Percentiles rank a stretch among this genome's conserved stretches.
Evolutionary conservation across 2,113 vertebrate species (phyloP).

Genomic region (Pitta sordida): DNA sequence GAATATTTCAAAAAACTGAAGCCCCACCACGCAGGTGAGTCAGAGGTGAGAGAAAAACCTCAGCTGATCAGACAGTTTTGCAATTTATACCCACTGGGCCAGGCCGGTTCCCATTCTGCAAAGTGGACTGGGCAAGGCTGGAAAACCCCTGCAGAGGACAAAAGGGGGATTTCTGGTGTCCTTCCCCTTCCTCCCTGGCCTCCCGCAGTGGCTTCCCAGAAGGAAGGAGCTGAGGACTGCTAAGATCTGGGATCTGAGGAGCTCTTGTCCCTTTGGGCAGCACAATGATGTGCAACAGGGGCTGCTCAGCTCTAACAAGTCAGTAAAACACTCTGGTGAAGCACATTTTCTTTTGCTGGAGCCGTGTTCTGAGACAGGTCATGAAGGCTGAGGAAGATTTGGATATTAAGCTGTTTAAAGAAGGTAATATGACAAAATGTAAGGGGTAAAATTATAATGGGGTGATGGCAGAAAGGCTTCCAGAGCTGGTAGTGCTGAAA

Average conservation of each 20-base stretch:
- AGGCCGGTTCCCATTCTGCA: neutral
- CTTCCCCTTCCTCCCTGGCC: neutral
- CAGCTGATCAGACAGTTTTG: neutral
- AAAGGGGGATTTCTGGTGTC: neutral
- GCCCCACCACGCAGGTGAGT: neutral
- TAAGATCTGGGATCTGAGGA: neutral
- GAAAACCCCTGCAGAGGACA: neutral
- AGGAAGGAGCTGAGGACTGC: neutral
- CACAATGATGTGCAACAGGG: neutral
- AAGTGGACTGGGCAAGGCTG: neutral
- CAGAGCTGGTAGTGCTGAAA: neutral
- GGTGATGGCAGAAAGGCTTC: neutral
- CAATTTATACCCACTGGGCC: neutral
- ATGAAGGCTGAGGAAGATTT: neutral
- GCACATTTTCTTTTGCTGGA: neutral
- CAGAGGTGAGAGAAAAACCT: neutral
- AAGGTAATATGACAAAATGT: neutral
- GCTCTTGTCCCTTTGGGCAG: neutral
- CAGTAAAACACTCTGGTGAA: neutral
- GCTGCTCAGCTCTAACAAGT: neutral
- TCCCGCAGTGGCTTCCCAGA: neutral
- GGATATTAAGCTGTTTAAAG: neutral
- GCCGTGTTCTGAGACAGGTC: neutral
- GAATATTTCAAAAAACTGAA: neutral
- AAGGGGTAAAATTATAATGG: too few species aligned